Base-by-base conservation (phyloP, 1,140 invertebrate species). In the Pantala flavescens region DNA sequence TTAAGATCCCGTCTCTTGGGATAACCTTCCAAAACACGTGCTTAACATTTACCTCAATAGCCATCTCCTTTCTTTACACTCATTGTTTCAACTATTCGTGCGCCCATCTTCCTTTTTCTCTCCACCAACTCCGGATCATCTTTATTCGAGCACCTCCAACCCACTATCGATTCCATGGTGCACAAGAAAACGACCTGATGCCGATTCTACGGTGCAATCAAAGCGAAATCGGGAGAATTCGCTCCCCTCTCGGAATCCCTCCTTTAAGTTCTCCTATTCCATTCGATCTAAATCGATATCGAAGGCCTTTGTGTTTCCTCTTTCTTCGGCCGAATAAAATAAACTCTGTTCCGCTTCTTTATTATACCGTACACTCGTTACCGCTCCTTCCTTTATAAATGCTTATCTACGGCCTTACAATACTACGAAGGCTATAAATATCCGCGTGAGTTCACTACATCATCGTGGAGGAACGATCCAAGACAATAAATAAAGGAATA, bases 131-230 rank as follows among this genome's bases (percentile, higher is more conserved):
- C 49, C 49, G 14, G 49, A 63, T 63, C 49, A 16, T 63, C 49
- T 63, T 1, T 12, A 1, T 12, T n/a, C n/a, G n/a, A n/a, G n/a
- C n/a, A n/a, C n/a, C n/a, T 63, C 49, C 49, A 21, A 63, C 5
- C 12, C 49, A 3, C 49, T 63, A 63, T 63, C n/a, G 49, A 63
- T 63, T 63, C 49, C 49, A 63, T 7, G 49, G n/a, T 16, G 49
- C 49, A 63, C 1, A 63, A 63, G 49, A 63, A 63, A 63, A 63
- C 49, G 49, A 63, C 49, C n/a, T 63, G 49, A 63, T 63, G 49
- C 49, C 49, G 49, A 63, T 21, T 63, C 49, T 19, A 63, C 49
- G 49, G n/a, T 63, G 49, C 49, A 63, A 63, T 63, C 49, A 63
- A 63, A 63, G 49, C n/a, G 49, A 14, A 12, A 63, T 63, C 49